Base-by-base conservation (phyloP, 2,797 vertebrate genomes). In the Nyctibius grandis region DNA sequence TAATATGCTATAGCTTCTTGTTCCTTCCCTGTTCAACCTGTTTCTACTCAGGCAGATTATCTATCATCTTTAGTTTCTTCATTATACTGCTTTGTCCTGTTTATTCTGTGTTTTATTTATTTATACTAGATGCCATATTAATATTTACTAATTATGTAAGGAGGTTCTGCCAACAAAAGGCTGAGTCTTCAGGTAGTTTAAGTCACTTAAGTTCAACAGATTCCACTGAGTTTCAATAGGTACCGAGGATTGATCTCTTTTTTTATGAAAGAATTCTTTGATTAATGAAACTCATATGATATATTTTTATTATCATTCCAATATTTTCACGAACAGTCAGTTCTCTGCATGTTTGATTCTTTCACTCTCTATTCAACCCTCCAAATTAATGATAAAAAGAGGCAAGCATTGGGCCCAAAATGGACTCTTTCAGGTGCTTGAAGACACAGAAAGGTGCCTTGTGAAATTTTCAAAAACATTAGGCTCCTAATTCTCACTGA, bases 381-480 rank as follows among this genome's bases (percentile, higher is more conserved):
- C 70, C 12, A 53, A 95, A 89, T 88, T 85, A 89, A 78, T 92
- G 79, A 92, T 76, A 78, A 85, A 97, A 95, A 94, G 68, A 84
- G 80, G 82, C 88, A 91, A 86, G 84, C 42, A 57, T 51, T 91
- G 65, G 57, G 75, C 64, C 77, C 54, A 23, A 72, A 84, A 74
- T 4, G 15, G 44, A 80, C 11, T 50, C 25, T 76, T 89, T 73
- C 44, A 50, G 42, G 26, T 74, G 51, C 69, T 42, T 87, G 40
- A 86, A 48, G 23, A 74, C 81, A 77, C 42, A 86, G 77, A 63
- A 80, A 67, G 44, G 28, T 61, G 44, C 65, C 44, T 67, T 78
- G 19, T 77, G 68, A 61, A 61, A n/a, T 59, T 76, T 75, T 36
- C 1, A 15, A 45, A 72, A 78, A 51, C 63, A 21, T 42, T 69